Evolutionary conservation across 2,888 invertebrate genomes (phyloP), one percentile per base, ranked within the genome.

Genomic region (Troglohyphantes excavatus): DNA sequence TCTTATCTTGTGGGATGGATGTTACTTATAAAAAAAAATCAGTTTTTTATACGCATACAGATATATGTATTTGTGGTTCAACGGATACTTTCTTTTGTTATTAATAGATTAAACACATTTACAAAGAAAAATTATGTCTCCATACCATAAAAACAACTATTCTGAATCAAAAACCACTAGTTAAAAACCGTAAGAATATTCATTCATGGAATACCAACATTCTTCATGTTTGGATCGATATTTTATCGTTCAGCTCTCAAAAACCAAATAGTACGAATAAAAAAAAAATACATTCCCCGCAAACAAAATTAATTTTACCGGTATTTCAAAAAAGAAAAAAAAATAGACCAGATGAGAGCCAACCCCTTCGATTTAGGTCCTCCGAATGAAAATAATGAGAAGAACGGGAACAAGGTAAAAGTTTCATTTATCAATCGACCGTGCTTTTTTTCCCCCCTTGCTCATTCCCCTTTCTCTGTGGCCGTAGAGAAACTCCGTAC

Each of bases 371-470:
- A 82, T 88, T 82, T 82, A 68, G 67, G 59, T 81, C 65, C 61
- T 26, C 46, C 43, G 27, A 75, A 33, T 65, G 59, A 75, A 88
- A 88, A 88, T 88, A 88, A 88, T 82, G 88, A 88, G 88, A 68
- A 33, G 81, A 88, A 82, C 75, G 61, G 53, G 75, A 68, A 67
- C 82, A 88, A 82, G 88, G 88, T 88, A 87, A 88, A 88, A 88
- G 88, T 88, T 88, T 75, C 88, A 89, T 89, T 89, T 89, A 89
- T 89, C 88, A 83, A 89, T 75, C 68, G 76, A 76, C 75, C 19
- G n/a, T 11, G 59, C 13, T 68, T 70, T 59, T 53, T 76, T 82
- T 68, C 61, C 70, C 63, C 73, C 27, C 73, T n/a, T n/a, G n/a
- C n/a, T n/a, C n/a, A n/a, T 82, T 68, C 61, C 70, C 63, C 73